Evolutionary conservation across 2,113 vertebrate species (phyloP), one percentile per base, ranked within the genome.

Genomic region (Rhinoptilus africanus): DNA sequence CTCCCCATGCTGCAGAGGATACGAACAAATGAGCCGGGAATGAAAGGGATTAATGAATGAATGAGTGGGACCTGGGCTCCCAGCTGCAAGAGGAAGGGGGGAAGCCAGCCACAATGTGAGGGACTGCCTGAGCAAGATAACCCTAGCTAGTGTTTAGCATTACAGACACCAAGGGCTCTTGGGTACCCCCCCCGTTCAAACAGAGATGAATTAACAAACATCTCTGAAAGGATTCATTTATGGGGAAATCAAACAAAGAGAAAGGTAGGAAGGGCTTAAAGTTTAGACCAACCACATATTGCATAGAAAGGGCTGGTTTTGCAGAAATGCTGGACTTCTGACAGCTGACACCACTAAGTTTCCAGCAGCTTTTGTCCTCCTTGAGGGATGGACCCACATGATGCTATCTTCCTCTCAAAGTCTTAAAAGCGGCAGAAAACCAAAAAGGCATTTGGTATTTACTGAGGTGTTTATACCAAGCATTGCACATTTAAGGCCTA

Each of bases 21-120:
- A 51, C 0, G 16, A 92, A 89, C 86, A 95, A 93, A 92, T 0
- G 27, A 95, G 59, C 21, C 53, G 41, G 47, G 88, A 95, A 91
- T 92, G 86, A 95, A 96, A 97, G 47, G 92, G 91, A 96, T 92
- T 92, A 95, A 92, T 64, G 67, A 82, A 57, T 75, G 93, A 69
- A 92, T 62, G 91, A 86, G 56, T 24, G 28, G 72, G 91, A 93
- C 89, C 76, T 77, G 89, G 16, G 75, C 63, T 96, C 50, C 83
- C 95, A 93, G 91, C 96, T 91, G 94, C 89, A 92, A 64, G 68
- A 84, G 72, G 64, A 78, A 77, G 43, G n/a, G 19, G 85, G 59
- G 15, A 83, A 71, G 26, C 23, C 59, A 35, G 48, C 20, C 62
- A 85, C 71, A 75, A 54, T 7, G 41, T 16, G 2, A 47, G 66